phyloP scores from a whole-genome alignment of 2,888 invertebrate species.

The Noctua janthe region DNA sequence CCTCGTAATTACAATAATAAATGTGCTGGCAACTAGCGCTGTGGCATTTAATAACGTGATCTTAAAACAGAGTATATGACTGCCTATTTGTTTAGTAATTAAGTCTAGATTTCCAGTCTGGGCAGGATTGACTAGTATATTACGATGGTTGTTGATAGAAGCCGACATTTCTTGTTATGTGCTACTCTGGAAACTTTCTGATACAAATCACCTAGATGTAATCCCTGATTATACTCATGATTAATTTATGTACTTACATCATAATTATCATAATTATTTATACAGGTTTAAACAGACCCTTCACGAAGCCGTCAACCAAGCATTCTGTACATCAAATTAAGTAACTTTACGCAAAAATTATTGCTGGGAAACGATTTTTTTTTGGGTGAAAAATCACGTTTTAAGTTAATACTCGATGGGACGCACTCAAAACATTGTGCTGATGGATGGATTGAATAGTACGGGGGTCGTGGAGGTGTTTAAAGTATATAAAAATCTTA shows the following conservation, averaged over 20 bases:
- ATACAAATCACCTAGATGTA: not conserved
- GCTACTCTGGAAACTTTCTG: not conserved
- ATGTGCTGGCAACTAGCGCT: constrained; percentile 45
- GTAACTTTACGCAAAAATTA: no score
- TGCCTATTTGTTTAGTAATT: constrained; percentile 44
- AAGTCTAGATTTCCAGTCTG: constrained; percentile 31
- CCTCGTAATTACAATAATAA: constrained; percentile 55
- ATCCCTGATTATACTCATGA: not conserved
- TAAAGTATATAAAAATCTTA: no score
- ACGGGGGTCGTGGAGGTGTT: no score
- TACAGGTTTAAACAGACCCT: no score
- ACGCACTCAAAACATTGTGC: no score
- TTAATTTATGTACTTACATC: not conserved
- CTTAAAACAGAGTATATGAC: constrained; percentile 38
- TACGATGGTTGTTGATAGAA: constrained; percentile 18
- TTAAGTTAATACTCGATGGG: no score
- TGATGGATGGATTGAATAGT: no score
- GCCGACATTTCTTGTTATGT: constrained; percentile 11
- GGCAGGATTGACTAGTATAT: not conserved
- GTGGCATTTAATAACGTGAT: constrained; percentile 53
- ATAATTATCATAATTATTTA: no score
- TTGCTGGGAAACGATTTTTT: no score
- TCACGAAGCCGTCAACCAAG: no score
- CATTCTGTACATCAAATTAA: no score
- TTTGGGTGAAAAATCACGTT: no score